Base-by-base conservation (phyloP, 2,113 vertebrate species). In the Aptenodytes forsteri region DNA sequence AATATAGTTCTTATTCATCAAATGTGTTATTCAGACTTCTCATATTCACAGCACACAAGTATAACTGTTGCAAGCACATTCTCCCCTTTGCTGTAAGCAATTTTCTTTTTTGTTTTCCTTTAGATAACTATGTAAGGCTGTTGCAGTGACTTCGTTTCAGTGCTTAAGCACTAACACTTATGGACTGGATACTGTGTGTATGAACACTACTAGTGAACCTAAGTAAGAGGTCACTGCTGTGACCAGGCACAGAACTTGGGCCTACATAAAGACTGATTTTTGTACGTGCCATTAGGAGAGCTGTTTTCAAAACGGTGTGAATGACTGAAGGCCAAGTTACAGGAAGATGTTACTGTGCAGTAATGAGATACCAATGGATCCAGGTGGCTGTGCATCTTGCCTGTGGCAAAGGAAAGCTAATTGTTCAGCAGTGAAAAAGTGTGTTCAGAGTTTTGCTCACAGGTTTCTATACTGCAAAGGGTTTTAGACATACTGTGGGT, bases 1-100 rank as follows among this genome's bases (percentile, higher is more conserved):
- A 96, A 87, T 69, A 46, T 15, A 80, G n/a, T 80, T 91, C 84
- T 95, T 91, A 77, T 96, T 93, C 91, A 94, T 73, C 65, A 49
- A 18, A 80, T 64, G 10, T 61, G 65, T 76, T 94, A 22, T 80
- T 94, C 84, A 77, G 87, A 23, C 32, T 76, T 87, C 52, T 70
- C 50, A 40, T 80, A 82, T 26, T 83, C 54, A 52, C 84, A 73
- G n/a, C 11, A 42, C 32, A 40, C 64, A 75, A 94, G 34, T 38
- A 5, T 50, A 95, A 73, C 40, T 46, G 40, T 87, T 10, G 32
- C n/a, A 73, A 78, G 72, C 36, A 69, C 16, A 4, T 82, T 91
- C 52, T 72, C 40, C 20, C 56, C 46, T 89, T 70, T 89, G 44
- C 64, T 89, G 72, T 55, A 79, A 93, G 66, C 34, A 87, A 30